A percentile compares a stretch with the other conserved stretches of the same genome.
Conservation (phyloP, 2,797 vertebrate genomes). For the Helarctos malayanus region DNA sequence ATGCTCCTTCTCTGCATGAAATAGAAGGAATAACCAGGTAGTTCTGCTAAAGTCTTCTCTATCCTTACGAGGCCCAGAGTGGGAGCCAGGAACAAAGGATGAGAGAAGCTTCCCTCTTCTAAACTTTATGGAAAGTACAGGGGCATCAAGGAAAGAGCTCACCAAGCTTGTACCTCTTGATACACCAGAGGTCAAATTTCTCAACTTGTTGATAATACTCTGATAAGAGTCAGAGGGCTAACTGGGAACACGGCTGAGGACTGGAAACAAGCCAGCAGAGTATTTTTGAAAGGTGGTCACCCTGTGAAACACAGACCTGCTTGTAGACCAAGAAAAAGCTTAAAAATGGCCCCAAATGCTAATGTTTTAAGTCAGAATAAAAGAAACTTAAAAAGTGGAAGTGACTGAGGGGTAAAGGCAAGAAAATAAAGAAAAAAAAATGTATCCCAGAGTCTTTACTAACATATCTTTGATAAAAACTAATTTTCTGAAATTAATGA, state of each 20-base stretch:
- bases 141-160: constrained; percentile 36
- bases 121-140: not conserved
- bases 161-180: not conserved
- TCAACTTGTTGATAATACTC: constrained; percentile 62
- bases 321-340: not conserved
- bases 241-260: not conserved
- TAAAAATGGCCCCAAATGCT: constrained; percentile 52
- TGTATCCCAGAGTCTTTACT: not conserved
- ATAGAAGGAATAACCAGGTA: not conserved
- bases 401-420: not conserved
- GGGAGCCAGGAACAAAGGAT: not conserved
- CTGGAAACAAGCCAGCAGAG: constrained; percentile 21
- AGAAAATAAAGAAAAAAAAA: not conserved
- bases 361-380: constrained; percentile 47
- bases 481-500: constrained; percentile 51
- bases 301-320: constrained; percentile 50
- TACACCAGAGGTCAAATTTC: constrained; percentile 72
- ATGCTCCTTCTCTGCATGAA: not conserved
- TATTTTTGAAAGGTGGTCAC: constrained; percentile 67
- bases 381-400: constrained; percentile 54
- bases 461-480: constrained; percentile 15
- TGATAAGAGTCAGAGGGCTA: constrained; percentile 62
- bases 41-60: not conserved
- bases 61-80: not conserved
- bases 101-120: not conserved